Conservation (phyloP, 1,140 invertebrate genomes). For the Psix sp. region DNA sequence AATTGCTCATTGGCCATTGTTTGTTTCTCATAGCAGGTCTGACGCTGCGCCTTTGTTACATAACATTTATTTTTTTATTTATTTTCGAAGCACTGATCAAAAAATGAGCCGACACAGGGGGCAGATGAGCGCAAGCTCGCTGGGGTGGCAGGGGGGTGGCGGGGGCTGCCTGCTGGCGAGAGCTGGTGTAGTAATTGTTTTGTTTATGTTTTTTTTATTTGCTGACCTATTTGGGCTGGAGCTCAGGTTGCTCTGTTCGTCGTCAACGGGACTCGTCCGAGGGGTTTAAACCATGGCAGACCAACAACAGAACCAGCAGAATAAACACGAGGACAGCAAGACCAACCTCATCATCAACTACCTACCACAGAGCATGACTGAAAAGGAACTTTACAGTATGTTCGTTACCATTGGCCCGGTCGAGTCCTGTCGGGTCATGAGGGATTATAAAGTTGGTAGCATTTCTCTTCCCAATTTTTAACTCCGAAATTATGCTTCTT, state of each 20-base stretch:
- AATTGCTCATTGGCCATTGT: slow-evolving; percentile 68
- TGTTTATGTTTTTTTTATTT: slow-evolving; percentile 79
- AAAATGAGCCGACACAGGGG: not conserved
- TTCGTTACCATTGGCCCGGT: slow-evolving; percentile 92
- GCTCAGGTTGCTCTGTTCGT: slow-evolving; percentile 20
- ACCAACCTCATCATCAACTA: slow-evolving; percentile 97
- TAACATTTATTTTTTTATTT: slow-evolving; percentile 76
- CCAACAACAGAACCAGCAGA: slow-evolving; percentile 52
- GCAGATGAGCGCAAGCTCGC: not conserved
- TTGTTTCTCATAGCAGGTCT: slow-evolving; percentile 77
- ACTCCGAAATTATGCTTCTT: too few relatives aligned
- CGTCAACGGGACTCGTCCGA: slow-evolving; percentile 10
- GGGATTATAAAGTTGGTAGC: slow-evolving; percentile 87
- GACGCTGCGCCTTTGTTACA: slow-evolving; percentile 70
- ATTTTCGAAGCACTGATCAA: slow-evolving; percentile 73
- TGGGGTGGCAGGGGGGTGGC: slow-evolving; percentile 42
- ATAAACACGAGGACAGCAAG: slow-evolving; percentile 65
- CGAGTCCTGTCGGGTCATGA: slow-evolving; percentile 93
- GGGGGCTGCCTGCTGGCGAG: slow-evolving; percentile 7
- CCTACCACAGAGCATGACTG: slow-evolving; percentile 93
- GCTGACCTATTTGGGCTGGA: slow-evolving; percentile 67
- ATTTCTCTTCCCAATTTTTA: not conserved
- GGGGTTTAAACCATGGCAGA: slow-evolving; percentile 66
- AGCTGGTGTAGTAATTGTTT: slow-evolving; percentile 75
- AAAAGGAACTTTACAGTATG: slow-evolving; percentile 92